phyloP scores from a whole-genome alignment of 1,140 invertebrate species.

The Anoplophora glabripennis region DNA sequence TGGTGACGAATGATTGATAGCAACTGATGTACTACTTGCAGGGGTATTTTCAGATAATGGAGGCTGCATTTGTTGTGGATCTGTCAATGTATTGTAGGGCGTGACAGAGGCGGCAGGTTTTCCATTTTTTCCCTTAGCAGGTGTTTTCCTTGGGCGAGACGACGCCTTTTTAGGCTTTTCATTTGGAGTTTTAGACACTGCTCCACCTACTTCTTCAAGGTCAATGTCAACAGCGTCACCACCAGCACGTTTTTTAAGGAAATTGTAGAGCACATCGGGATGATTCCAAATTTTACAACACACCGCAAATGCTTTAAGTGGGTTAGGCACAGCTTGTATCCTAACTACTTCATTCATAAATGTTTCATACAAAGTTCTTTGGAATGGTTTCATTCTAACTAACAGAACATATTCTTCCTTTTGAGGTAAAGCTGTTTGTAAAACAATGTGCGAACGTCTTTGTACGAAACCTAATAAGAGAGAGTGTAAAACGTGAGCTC shows the following conservation, averaged over 20 bases:
- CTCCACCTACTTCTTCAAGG: constrained; percentile 68
- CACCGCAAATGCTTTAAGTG: constrained; percentile 95
- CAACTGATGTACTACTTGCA: background rate
- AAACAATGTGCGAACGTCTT: constrained; percentile 81
- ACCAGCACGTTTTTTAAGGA: constrained; percentile 77
- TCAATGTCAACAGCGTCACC: constrained; percentile 87
- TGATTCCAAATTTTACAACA: constrained; percentile 99
- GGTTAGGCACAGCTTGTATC: constrained; percentile 86
- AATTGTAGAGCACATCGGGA: constrained; percentile 93
- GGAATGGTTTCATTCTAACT: constrained; percentile 82
- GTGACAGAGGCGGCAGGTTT: constrained; percentile 69
- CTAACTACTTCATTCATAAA: constrained; percentile 91
- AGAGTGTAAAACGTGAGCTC: constrained; percentile 87
- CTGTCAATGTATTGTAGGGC: constrained; percentile 51
- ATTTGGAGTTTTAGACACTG: constrained; percentile 5
- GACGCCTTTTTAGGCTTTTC: constrained; percentile 35
- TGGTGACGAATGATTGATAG: constrained; percentile 9
- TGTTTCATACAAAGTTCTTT: constrained; percentile 81
- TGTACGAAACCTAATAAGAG: constrained; percentile 91
- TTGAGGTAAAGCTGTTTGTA: constrained; percentile 80
- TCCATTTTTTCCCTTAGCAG: constrained; percentile 34
- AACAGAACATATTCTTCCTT: constrained; percentile 92
- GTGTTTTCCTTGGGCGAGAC: constrained; percentile 35
- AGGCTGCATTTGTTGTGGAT: constrained; percentile 27
- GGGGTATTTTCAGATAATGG: constrained; percentile 5